Evolutionary conservation across 2,888 invertebrate species (phyloP).

Genomic region (Strigamia transsilvanica): DNA sequence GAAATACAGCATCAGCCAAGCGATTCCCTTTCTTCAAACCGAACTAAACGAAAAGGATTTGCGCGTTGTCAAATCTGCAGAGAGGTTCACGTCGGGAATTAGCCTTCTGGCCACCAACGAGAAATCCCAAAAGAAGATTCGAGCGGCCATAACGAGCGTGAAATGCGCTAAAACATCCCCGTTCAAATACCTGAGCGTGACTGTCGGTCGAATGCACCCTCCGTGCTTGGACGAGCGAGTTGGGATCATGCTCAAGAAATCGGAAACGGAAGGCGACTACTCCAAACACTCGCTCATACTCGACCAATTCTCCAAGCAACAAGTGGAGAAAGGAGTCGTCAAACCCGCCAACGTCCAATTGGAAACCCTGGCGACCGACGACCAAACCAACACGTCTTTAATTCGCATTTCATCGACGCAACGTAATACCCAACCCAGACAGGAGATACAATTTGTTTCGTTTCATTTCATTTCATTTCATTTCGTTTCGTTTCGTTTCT

Average conservation of each 20-base stretch:
- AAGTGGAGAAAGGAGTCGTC: slow-evolving; percentile 54
- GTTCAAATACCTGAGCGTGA: background rate
- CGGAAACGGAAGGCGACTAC: background rate
- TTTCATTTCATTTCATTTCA: background rate
- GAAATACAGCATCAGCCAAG: slow-evolving; percentile 53
- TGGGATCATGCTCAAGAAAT: background rate
- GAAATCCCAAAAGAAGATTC: background rate
- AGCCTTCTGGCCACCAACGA: background rate
- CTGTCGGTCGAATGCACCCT: background rate
- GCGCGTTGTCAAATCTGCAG: slow-evolving; percentile 55
- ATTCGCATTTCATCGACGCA: slow-evolving; percentile 45
- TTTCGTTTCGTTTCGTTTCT: too few species aligned
- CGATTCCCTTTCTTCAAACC: slow-evolving; percentile 54
- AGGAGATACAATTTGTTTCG: background rate
- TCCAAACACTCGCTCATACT: background rate
- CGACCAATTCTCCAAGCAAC: background rate
- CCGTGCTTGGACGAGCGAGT: background rate
- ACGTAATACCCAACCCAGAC: background rate
- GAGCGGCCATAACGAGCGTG: background rate
- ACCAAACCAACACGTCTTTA: slow-evolving; percentile 50
- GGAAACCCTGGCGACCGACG: slow-evolving; percentile 59
- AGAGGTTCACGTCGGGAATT: slow-evolving; percentile 53
- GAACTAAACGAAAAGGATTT: slow-evolving; percentile 54
- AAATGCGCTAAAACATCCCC: slow-evolving; percentile 6
- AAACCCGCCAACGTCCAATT: slow-evolving; percentile 62